Base-by-base conservation (phyloP, 92 coral and sea anemone genomes). In the Palythoa caribaeorum region DNA sequence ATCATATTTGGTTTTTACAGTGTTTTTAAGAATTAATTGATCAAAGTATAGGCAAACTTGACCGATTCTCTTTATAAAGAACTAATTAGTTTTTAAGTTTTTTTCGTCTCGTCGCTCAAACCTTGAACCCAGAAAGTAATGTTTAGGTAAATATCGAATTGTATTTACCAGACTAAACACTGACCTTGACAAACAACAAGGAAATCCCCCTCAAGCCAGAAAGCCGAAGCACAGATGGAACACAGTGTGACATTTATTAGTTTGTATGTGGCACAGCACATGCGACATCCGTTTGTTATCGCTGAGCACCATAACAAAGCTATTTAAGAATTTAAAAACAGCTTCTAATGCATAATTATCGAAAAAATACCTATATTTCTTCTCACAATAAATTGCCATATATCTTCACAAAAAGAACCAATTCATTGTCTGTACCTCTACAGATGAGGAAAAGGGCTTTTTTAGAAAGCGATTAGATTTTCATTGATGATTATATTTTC, bases 131-230 rank as follows among this genome's bases (percentile, higher is more conserved):
- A 1, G 20, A n/a, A 63, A 35, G 69, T 47, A 74, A 59, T 59
- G 47, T 79, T 40, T 79, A 63, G 20, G 52, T 62, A 80, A 63
- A 65, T 5, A 9, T 65, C 84, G 60, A 81, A 35, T 8, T 59
- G 86, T 21, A 81, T 65, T 81, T 7, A 14, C 76, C 10, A 81
- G 13, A 54, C 28, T 65, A 65, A 40, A 7, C 9, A 15, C 4
- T 81, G 53, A 66, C 76, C 76, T 65, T 81, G 76, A 60, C 76
- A 66, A 20, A 15, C 59, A 81, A n/a, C 60, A 81, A 81, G 63
- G 44, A 65, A 66, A 19, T 66, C 74, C 60, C 85, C 86, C 74
- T 63, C n/a, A 20, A 63, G 73, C 76, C 39, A 73, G 17, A 38
- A 40, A 55, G 28, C 28, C 28, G 28, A 28, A 28, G 28, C 28